Conservation (phyloP, 2,797 vertebrate genomes). For the Lithobates sylvaticus region DNA sequence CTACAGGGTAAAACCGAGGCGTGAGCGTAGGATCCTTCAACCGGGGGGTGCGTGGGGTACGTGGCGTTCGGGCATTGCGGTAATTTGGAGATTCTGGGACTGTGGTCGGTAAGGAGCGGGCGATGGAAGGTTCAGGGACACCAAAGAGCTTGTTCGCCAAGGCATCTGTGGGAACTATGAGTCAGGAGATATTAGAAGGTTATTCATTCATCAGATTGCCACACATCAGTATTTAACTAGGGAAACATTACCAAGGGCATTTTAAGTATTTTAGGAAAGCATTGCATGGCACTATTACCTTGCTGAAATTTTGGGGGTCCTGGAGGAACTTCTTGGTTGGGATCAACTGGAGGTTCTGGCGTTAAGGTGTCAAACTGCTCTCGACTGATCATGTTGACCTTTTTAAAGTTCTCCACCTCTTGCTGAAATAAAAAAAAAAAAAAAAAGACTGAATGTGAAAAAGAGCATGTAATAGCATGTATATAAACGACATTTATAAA, state of each 20-base stretch:
- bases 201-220: too few relatives aligned
- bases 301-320: constrained; percentile 92
- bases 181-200: neutral
- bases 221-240: too few relatives aligned
- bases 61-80: constrained; percentile 91
- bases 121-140: constrained; percentile 91
- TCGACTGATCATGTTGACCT: constrained; percentile 97
- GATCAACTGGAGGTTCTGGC: constrained; percentile 95
- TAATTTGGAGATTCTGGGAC: constrained; percentile 97
- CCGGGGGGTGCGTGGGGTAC: constrained; percentile 94
- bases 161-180: constrained; percentile 92
- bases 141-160: constrained; percentile 97
- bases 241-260: too few relatives aligned
- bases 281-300: constrained; percentile 76
- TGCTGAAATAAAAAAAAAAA: constrained; percentile 78
- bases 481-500: too few relatives aligned
- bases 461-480: too few relatives aligned
- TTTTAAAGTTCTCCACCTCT: constrained; percentile 99
- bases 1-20: constrained; percentile 96
- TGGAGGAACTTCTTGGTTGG: constrained; percentile 96
- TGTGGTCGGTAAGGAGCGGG: constrained; percentile 93
- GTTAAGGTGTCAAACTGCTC: constrained; percentile 97
- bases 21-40: constrained; percentile 93
- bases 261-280: too few relatives aligned
- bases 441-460: neutral